These are phyloP conservation scores for Drosophila neotestacea DNA, from an alignment of 2,888 invertebrate genomes.

Conservation along the genomic window DNA sequence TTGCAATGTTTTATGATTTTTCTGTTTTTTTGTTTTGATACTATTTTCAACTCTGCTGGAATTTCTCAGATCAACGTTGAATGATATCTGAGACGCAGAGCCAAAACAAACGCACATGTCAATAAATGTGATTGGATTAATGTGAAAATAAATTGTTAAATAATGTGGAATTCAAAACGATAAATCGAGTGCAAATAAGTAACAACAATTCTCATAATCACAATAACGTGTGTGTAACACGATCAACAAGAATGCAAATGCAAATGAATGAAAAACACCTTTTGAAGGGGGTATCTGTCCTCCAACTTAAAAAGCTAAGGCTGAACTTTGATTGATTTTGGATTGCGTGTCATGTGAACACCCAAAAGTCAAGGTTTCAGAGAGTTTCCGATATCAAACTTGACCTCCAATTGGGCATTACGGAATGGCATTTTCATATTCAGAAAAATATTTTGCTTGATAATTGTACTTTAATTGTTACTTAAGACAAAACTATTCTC, in stretches of 20 bases:
- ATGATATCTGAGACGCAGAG: slow-evolving; percentile 19
- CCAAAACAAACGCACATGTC: slow-evolving; percentile 19
- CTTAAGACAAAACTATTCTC: neutral
- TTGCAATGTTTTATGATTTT: slow-evolving; percentile 1
- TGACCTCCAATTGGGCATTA: slow-evolving; percentile 50
- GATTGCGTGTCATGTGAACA: slow-evolving; percentile 38
- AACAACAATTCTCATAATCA: slow-evolving; percentile 7
- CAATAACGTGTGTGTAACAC: neutral
- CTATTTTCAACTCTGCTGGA: slow-evolving; percentile 6
- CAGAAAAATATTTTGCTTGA: neutral
- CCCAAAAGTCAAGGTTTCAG: slow-evolving; percentile 67
- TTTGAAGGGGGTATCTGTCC: slow-evolving; percentile 11
- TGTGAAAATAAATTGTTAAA: slow-evolving; percentile 2
- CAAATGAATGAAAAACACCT: slow-evolving; percentile 11
- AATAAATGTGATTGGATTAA: slow-evolving; percentile 13
- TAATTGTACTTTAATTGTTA: neutral
- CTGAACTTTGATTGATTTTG: slow-evolving; percentile 58
- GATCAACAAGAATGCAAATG: slow-evolving; percentile 20
- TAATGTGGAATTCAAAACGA: slow-evolving; percentile 6
- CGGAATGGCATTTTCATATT: neutral
- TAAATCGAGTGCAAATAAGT: slow-evolving; percentile 21
- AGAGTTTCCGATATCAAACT: slow-evolving; percentile 30
- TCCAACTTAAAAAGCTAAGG: slow-evolving; percentile 7
- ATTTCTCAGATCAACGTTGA: slow-evolving; percentile 8
- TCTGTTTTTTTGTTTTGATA: slow-evolving; percentile 24